These are phyloP conservation scores for Ophioninae sp. DNA, from an alignment of 2,888 invertebrate species.

Conservation along the genomic window DNA sequence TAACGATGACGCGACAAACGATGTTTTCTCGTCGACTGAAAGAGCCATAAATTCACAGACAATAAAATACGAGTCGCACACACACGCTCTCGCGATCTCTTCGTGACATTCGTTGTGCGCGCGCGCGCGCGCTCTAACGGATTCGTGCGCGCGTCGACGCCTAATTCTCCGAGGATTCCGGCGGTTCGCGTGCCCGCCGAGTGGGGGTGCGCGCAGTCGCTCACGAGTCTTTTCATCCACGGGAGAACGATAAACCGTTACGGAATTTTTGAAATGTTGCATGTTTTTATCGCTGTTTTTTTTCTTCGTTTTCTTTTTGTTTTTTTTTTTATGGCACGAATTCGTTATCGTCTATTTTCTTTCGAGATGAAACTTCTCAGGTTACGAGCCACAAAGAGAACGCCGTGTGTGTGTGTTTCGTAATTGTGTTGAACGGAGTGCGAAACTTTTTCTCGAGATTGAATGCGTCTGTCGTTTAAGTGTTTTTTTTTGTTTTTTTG, in stretches of 20 bases:
- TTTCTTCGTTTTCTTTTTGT: not conserved
- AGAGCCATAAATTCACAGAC: constrained; percentile 49
- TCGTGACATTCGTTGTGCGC: constrained; percentile 2
- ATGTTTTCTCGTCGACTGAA: constrained; percentile 21
- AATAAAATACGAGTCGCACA: constrained; percentile 43
- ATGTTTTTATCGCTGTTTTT: not conserved
- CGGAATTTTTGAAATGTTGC: not conserved
- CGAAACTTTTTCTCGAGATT: not conserved
- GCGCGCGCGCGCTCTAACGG: not conserved
- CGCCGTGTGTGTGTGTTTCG: not conserved
- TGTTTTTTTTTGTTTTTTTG: not conserved
- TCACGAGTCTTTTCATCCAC: not conserved
- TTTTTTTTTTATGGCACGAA: not conserved
- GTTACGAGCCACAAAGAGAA: not conserved
- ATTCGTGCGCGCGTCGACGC: not conserved
- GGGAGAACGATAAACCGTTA: not conserved
- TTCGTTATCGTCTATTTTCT: not conserved
- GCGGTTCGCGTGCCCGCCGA: not conserved
- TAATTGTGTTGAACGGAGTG: not conserved
- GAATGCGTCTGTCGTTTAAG: not conserved
- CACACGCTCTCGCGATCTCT: constrained; percentile 1
- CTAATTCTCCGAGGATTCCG: not conserved
- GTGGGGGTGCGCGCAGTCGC: not conserved
- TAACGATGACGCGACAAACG: constrained; percentile 51
- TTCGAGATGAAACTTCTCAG: not conserved